Conservation (phyloP, 2,797 vertebrate genomes). For the Fringilla coelebs region DNA sequence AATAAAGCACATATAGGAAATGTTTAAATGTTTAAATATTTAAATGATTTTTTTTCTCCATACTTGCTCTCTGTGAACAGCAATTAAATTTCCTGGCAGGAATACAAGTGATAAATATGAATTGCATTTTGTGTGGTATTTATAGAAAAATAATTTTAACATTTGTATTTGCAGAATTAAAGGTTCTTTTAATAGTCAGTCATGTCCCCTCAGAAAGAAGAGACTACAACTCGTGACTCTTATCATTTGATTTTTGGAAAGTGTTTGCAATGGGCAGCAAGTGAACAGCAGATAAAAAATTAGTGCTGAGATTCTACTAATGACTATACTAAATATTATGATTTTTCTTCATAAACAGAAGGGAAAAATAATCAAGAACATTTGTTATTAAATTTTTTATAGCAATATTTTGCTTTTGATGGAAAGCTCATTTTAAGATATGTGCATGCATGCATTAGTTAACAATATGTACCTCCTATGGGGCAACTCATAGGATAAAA, state of each 20-base stretch:
- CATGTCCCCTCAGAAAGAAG: background rate
- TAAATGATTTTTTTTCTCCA: background rate
- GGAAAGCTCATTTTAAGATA: background rate
- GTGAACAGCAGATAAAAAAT: background rate
- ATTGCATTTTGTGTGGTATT: background rate
- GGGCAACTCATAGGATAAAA: background rate
- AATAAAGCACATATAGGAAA: background rate
- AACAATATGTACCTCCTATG: background rate
- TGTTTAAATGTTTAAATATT: conserved; percentile 8
- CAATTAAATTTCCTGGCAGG: conserved; percentile 18
- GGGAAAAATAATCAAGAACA: background rate
- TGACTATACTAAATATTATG: background rate
- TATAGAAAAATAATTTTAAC: conserved; percentile 10
- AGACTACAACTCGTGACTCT: background rate
- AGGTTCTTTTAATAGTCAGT: background rate
- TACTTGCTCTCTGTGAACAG: background rate
- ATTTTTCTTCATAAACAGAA: background rate
- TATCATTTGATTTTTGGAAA: background rate
- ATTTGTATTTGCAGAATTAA: background rate
- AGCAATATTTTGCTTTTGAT: background rate
- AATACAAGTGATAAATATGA: conserved; percentile 4
- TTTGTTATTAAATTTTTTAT: background rate
- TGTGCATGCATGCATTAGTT: background rate
- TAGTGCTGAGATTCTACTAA: background rate
- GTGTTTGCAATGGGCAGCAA: background rate